Base-by-base conservation (phyloP, 2,888 invertebrate species). In the Ischnura elegans region DNA sequence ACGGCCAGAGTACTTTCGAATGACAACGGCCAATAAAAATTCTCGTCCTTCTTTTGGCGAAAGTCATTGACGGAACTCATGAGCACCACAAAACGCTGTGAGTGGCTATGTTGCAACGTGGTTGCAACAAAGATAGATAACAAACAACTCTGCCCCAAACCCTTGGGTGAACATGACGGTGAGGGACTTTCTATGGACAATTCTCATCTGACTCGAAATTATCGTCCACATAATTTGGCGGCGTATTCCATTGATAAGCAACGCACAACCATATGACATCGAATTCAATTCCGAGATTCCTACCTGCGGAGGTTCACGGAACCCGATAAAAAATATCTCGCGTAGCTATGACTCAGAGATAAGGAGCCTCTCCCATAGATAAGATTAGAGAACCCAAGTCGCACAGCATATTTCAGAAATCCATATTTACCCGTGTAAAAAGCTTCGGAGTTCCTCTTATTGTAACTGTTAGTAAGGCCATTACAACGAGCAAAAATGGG, bases 311-410 rank as follows among this genome's bases (percentile, higher is more conserved):
- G 36, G 13, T 10, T 36, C 16, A 13, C 16, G 10, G 76, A 36
- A 2, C 29, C 16, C 76, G 19, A 21, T 76, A 36, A 76, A 76
- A 76, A n/a, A 61, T 36, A 10, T 76, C 76, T 36, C 25, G 76
- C 61, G 76, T 36, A 76, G 36, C 4, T 36, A n/a, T 76, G 76
- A 76, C 76, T 76, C 76, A 76, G 76, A 76, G 76, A 76, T 76
- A 76, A 76, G 29, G n/a, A 5, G 36, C 76, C 76, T 36, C 36
- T 76, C 36, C 66, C 6, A 2, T 29, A 66, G 66, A 66, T 66
- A 66, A 66, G 66, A 66, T 66, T 29, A 66, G 66, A n/a, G n/a
- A n/a, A n/a, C n/a, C n/a, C n/a, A n/a, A 29, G 76, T 29, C 76
- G 36, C 76, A 61, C 2, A 61, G 61, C 16, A 61, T 8, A 25